These are phyloP conservation scores for Corythornis cristatus DNA, from an alignment of 2,113 vertebrate genomes.

Conservation along the genomic window DNA sequence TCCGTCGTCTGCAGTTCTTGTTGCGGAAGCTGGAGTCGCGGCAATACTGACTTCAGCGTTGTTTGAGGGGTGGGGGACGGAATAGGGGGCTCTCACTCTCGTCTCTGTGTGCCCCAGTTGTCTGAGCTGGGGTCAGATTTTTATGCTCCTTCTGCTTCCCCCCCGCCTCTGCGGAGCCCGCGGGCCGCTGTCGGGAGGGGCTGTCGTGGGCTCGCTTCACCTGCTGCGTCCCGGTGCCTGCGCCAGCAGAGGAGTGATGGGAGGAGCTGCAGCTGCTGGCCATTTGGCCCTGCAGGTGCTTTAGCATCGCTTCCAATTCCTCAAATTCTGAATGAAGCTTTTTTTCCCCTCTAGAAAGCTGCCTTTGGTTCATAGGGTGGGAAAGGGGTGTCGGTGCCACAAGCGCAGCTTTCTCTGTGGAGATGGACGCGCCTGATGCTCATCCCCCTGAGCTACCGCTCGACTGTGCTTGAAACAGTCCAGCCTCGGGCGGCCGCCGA, in stretches of 20 bases:
- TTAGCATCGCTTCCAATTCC: background rate
- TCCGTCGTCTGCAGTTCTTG: background rate
- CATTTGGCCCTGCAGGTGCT: rapidly evolving
- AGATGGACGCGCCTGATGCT: rapidly evolving
- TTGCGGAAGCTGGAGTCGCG: no score
- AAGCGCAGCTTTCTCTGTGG: background rate
- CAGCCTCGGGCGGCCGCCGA: background rate
- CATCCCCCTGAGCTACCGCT: background rate
- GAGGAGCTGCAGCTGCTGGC: no score
- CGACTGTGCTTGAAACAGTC: background rate
- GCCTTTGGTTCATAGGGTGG: background rate
- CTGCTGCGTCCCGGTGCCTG: no score
- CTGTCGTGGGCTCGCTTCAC: rapidly evolving
- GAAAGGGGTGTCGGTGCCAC: rapidly evolving
- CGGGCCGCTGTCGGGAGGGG: background rate
- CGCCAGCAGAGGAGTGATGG: no score
- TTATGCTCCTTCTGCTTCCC: rapidly evolving
- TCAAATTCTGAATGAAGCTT: no score
- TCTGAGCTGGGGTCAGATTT: rapidly evolving
- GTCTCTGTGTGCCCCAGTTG: no score
- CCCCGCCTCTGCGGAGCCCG: rapidly evolving
- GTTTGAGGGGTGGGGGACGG: rapidly evolving
- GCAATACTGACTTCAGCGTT: rapidly evolving
- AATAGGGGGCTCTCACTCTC: rapidly evolving
- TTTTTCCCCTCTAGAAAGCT: background rate